Evolutionary conservation across 2,113 vertebrate genomes (phyloP).

Genomic region (Sclerurus mexicanus): DNA sequence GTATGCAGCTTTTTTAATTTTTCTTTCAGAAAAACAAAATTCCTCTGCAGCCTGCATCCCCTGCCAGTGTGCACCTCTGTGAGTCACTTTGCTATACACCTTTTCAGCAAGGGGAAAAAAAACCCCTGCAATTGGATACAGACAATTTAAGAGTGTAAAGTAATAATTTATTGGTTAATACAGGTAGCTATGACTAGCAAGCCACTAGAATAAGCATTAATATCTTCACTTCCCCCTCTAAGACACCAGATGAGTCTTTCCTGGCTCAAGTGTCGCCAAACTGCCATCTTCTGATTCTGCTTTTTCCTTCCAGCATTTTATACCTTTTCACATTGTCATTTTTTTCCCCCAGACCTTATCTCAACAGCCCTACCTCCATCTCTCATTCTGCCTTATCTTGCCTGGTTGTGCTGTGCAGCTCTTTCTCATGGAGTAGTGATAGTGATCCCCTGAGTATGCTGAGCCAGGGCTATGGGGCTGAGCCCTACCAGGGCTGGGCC

Average conservation of each 20-base stretch:
- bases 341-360: background rate
- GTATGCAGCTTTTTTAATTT: background rate
- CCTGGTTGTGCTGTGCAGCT: background rate
- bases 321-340: background rate
- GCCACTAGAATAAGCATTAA: background rate
- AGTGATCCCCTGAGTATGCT: background rate
- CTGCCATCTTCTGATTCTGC: background rate
- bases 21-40: background rate
- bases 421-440: background rate
- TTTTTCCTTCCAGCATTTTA: background rate
- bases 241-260: background rate
- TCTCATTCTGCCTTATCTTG: background rate
- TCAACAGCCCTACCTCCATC: background rate
- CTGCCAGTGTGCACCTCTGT: background rate
- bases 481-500: background rate
- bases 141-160: background rate
- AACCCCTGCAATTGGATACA: background rate
- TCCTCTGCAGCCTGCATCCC: background rate
- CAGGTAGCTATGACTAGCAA: background rate
- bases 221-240: background rate
- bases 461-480: accelerated
- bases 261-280: background rate
- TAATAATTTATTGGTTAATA: background rate
- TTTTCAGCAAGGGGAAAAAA: background rate
- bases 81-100: background rate